A percentile compares a stretch with the other conserved stretches of the same genome.
These are phyloP conservation scores for Emydocephalus ijimae DNA, from an alignment of 2,113 vertebrate species.

Conservation along the genomic window DNA sequence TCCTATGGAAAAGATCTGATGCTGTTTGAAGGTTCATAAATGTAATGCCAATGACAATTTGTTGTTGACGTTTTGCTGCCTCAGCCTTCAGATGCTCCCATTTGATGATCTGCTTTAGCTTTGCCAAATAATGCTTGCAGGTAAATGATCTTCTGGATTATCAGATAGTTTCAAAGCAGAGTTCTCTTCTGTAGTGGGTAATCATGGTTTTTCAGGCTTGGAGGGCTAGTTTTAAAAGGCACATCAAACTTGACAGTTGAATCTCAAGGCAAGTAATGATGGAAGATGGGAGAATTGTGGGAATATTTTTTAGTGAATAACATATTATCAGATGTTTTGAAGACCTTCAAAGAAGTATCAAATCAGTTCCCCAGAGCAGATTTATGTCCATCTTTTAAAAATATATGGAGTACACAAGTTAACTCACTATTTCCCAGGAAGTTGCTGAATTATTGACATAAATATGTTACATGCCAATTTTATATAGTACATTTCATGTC, in stretches of 20 bases:
- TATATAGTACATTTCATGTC: slow-evolving; percentile 55
- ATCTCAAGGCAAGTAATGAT: slow-evolving; percentile 80
- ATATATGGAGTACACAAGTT: slow-evolving; percentile 57
- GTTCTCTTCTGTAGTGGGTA: slow-evolving; percentile 72
- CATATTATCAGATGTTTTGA: slow-evolving; percentile 72
- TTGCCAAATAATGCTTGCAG: slow-evolving; percentile 84
- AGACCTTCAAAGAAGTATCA: slow-evolving; percentile 76
- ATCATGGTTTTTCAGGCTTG: slow-evolving; percentile 78
- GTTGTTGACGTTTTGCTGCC: slow-evolving; percentile 80
- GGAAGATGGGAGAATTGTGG: slow-evolving; percentile 78
- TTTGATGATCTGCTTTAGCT: slow-evolving; percentile 77
- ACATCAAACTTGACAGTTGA: slow-evolving; percentile 90
- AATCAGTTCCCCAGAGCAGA: slow-evolving; percentile 64
- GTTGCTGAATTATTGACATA: slow-evolving; percentile 57
- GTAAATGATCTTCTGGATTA: slow-evolving; percentile 89
- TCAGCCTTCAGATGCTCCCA: slow-evolving; percentile 78
- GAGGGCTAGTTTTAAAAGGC: slow-evolving; percentile 80
- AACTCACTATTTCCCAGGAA: slow-evolving; percentile 65
- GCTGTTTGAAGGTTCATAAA: slow-evolving; percentile 92
- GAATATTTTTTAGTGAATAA: slow-evolving; percentile 79
- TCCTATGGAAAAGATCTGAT: slow-evolving; percentile 85
- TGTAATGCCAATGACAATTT: slow-evolving; percentile 96
- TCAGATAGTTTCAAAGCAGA: slow-evolving; percentile 81
- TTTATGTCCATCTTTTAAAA: slow-evolving; percentile 65
- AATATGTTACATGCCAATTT: slow-evolving; percentile 60